Conservation (phyloP, 2,113 vertebrate genomes). For the Dunckerocampus dactyliophorus region DNA sequence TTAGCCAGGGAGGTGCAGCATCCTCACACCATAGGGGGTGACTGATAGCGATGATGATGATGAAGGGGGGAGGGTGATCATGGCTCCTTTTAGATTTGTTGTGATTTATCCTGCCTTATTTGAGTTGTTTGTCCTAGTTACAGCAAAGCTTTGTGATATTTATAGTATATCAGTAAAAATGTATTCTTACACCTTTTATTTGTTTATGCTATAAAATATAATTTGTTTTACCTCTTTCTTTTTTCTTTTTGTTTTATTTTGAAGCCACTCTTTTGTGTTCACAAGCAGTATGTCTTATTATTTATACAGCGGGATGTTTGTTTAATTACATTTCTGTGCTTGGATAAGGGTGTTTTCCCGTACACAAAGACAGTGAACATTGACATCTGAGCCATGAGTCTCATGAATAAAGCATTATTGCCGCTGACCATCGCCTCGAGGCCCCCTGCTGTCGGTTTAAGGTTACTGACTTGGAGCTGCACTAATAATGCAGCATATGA, state of each 20-base stretch:
- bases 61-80: constrained; percentile 9
- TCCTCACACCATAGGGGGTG: constrained; percentile 30
- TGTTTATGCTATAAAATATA: background rate
- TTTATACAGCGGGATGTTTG: background rate
- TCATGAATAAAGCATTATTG: constrained; percentile 57
- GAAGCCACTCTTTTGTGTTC: background rate
- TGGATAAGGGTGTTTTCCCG: background rate
- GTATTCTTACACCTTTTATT: too few relatives aligned
- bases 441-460: constrained; percentile 57
- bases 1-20: constrained; percentile 12
- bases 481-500: constrained; percentile 29
- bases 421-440: constrained; percentile 54
- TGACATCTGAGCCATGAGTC: constrained; percentile 27
- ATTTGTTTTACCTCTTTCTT: too few relatives aligned
- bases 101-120: constrained; percentile 2
- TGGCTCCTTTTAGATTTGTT: constrained; percentile 31
- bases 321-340: constrained; percentile 13
- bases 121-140: background rate
- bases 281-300: background rate
- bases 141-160: background rate
- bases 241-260: background rate
- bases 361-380: constrained; percentile 22
- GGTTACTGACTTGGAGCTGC: constrained; percentile 27
- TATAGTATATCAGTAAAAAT: too few relatives aligned
- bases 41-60: constrained; percentile 6